Base-by-base conservation (phyloP, 2,888 invertebrate genomes). In the Chymomyza procnemis region DNA sequence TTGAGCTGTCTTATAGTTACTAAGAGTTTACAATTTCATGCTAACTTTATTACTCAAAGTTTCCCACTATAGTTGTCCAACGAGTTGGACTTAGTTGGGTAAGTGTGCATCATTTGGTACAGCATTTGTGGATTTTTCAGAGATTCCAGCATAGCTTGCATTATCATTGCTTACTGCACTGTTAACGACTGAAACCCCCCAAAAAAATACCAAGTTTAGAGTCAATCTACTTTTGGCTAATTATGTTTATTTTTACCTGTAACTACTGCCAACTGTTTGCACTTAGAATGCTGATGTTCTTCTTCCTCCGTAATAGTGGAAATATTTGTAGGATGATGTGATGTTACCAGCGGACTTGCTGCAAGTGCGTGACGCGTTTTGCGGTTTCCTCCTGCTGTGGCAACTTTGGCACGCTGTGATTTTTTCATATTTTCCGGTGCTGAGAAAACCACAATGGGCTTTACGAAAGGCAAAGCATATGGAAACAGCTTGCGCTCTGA, bases 261-360 rank as follows among this genome's bases (percentile, higher is more conserved):
- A 50, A 6, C 18, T 5, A 8, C 18, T 18, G 48, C 48, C 48
- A 18, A n/a, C 48, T 50, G 18, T 41, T 30, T 41, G 34, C n/a
- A 57, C n/a, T 47, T 50, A 50, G 60, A 5, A 14, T 61, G 22
- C 16, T 22, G 75, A 19, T 54, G 57, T n/a, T 84, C 83, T 60
- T 84, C 83, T 66, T 84, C 83, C 64, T 84, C 83, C 71, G 87
- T 84, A 26, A 84, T 84, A 74, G 83, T 84, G n/a, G 83, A 84
- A 47, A 80, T 84, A 50, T 84, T 84, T 19, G 87, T 84, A 14
- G 74, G 67, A 2, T 87, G 79, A 66, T 87, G 87, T 0, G 83
- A 84, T 22, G 81, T 84, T 26, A 84, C 84, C 68, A 86, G 55
- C 12, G 83, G 83, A 64, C 83, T 84, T n/a, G 72, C 76, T 0